phyloP scores from a whole-genome alignment of 1,140 invertebrate species.

The Eubasilissa regina region DNA sequence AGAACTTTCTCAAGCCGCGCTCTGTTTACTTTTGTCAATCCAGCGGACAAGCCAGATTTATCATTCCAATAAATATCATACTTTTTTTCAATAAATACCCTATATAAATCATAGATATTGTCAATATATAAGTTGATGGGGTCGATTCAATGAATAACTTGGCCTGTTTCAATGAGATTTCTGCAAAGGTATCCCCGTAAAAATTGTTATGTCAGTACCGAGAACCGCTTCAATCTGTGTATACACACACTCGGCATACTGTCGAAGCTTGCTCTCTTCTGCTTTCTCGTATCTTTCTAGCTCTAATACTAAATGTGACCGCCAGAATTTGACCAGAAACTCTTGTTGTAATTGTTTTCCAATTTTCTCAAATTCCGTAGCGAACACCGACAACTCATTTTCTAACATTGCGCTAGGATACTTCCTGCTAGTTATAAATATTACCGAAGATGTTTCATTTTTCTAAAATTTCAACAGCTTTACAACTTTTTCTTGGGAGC shows the following conservation, averaged over 20 bases:
- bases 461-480: not conserved
- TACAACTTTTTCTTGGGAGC: not conserved
- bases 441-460: not conserved
- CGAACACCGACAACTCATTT: not conserved
- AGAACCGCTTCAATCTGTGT: not conserved
- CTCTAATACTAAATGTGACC: not conserved
- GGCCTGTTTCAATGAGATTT: not conserved
- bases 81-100: not conserved
- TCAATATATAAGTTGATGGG: not conserved
- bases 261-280: not conserved
- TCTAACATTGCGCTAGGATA: not conserved
- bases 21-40: not conserved
- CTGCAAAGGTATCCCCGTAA: not conserved
- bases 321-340: not conserved
- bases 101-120: not conserved
- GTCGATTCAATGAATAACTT: not conserved
- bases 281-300: not conserved
- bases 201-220: not conserved
- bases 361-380: not conserved
- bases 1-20: not conserved
- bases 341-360: not conserved
- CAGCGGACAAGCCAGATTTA: no score
- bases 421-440: not conserved
- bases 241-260: not conserved
- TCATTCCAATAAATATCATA: not conserved